phyloP scores from a whole-genome alignment of 2,888 invertebrate genomes.

The Drosophila anceps region DNA sequence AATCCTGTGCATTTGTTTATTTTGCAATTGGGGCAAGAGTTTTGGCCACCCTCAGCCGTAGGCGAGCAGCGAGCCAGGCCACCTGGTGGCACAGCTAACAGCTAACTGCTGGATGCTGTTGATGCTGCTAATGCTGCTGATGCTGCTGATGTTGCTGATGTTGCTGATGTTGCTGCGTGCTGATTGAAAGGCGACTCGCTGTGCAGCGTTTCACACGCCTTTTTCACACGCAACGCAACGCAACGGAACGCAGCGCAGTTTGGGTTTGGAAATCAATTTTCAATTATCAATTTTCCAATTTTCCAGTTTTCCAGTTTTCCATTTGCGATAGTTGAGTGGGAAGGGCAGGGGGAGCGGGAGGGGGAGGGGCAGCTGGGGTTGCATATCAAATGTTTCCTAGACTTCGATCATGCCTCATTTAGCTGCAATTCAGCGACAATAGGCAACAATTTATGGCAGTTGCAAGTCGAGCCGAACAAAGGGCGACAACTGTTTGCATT shows the following conservation, averaged over 20 bases:
- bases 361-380: constrained; percentile 13
- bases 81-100: constrained; percentile 41
- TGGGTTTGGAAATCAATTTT: constrained; percentile 62
- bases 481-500: constrained; percentile 54
- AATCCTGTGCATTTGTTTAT: constrained; percentile 20
- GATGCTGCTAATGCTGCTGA: background rate
- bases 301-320: constrained; percentile 23
- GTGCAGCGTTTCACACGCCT: constrained; percentile 75
- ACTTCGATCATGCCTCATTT: constrained; percentile 58
- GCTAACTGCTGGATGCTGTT: background rate
- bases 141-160: too few species aligned
- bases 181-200: constrained; percentile 45
- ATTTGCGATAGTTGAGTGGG: constrained; percentile 35
- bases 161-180: constrained; percentile 15
- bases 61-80: constrained; percentile 28
- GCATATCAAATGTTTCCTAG: constrained; percentile 5
- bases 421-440: constrained; percentile 39
- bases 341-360: background rate
- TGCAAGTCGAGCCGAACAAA: constrained; percentile 48
- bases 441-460: constrained; percentile 40
- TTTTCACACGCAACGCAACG: constrained; percentile 52
- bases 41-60: constrained; percentile 7
- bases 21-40: constrained; percentile 57
- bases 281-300: constrained; percentile 33
- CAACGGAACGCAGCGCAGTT: background rate